Evolutionary conservation across 1,140 invertebrate genomes (phyloP).

Genomic region (Bombus huntii): DNA sequence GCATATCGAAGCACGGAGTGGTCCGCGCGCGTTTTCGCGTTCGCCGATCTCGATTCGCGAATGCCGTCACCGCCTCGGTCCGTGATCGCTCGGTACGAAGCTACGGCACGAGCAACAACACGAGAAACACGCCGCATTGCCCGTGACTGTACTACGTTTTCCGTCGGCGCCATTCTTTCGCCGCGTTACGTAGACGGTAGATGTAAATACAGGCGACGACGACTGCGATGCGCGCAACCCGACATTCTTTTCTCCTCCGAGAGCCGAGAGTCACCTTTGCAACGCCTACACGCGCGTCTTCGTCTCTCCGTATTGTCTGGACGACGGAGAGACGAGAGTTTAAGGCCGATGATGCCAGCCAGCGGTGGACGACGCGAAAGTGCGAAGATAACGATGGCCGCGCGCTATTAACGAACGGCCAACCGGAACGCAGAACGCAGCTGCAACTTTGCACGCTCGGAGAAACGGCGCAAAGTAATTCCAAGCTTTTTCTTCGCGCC

Average conservation of each 20-base stretch:
- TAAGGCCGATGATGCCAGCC: neutral
- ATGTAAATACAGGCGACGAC: neutral
- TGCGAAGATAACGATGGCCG: neutral
- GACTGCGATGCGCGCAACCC: neutral
- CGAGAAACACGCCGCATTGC: neutral
- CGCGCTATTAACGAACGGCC: neutral
- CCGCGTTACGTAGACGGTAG: neutral
- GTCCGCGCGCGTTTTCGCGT: neutral
- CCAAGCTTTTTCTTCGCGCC: neutral
- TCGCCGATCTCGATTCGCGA: neutral
- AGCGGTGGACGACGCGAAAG: neutral
- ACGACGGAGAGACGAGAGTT: neutral
- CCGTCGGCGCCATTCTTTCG: constrained; percentile 1
- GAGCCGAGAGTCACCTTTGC: constrained; percentile 15
- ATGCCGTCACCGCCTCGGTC: neutral
- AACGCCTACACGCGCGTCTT: constrained; percentile 32
- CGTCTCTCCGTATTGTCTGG: neutral
- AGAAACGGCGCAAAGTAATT: neutral
- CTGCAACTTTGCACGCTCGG: neutral
- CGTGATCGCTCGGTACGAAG: neutral
- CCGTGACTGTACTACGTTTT: neutral
- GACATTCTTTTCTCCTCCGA: neutral
- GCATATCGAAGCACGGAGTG: neutral
- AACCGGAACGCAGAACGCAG: neutral
- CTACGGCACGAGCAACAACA: neutral